A percentile compares a stretch with the other conserved stretches of the same genome.
These are phyloP conservation scores for Oceanites oceanicus DNA, from an alignment of 2,113 vertebrate species.

Conservation along the genomic window DNA sequence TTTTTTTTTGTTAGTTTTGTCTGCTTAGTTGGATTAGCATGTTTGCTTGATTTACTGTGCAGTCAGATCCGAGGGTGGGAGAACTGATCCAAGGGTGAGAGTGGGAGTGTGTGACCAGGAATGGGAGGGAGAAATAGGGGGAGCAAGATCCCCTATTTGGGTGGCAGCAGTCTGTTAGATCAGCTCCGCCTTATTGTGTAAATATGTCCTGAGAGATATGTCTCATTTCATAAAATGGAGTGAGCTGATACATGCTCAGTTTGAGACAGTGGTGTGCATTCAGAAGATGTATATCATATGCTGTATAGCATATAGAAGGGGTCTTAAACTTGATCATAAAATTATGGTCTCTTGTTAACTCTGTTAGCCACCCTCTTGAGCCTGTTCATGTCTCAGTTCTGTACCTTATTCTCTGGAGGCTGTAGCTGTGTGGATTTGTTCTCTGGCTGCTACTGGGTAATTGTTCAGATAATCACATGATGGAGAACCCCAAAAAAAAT, in stretches of 20 bases:
- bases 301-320: background rate
- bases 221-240: background rate
- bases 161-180: background rate
- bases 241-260: background rate
- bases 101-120: background rate
- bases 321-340: background rate
- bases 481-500: background rate
- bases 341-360: background rate
- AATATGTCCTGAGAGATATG: background rate
- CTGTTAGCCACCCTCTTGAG: background rate
- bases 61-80: background rate
- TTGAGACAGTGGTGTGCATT: background rate
- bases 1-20: background rate
- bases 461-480: background rate
- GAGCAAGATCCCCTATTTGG: background rate
- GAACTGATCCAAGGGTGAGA: background rate
- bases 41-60: background rate
- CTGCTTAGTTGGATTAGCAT: background rate
- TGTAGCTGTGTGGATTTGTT: background rate
- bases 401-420: background rate
- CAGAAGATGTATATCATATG: background rate
- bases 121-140: background rate
- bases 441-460: background rate
- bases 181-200: background rate
- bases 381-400: background rate